These are phyloP conservation scores for Meandrusa payeni DNA, from an alignment of 2,888 invertebrate species.

Conservation along the genomic window DNA sequence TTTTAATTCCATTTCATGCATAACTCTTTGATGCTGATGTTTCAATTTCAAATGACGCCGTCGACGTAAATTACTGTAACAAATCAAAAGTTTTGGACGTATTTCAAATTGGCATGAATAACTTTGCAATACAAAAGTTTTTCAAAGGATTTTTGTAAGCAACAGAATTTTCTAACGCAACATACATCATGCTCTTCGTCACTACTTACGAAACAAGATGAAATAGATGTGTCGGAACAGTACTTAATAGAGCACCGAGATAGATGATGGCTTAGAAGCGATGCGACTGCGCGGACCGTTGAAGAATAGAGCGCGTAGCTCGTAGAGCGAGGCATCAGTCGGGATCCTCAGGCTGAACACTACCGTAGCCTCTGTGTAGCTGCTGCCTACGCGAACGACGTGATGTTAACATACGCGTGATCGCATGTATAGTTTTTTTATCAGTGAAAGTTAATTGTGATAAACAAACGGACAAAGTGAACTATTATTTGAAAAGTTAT, in stretches of 20 bases:
- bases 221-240: constrained; percentile 26
- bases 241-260: constrained; percentile 33
- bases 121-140: no score
- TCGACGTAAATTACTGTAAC: no score
- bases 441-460: constrained; percentile 66
- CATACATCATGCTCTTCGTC: constrained; percentile 12
- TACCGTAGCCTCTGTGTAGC: constrained; percentile 41
- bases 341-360: constrained; percentile 36
- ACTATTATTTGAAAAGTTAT: constrained; percentile 44
- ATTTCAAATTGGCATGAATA: no score
- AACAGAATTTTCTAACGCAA: no score
- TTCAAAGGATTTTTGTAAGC: no score
- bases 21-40: no score
- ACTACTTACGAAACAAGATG: constrained; percentile 20
- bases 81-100: no score
- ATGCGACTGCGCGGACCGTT: constrained; percentile 68
- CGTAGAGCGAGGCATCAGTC: constrained; percentile 47
- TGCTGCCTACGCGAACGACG: constrained; percentile 36
- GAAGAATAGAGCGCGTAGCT: constrained; percentile 47
- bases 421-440: constrained; percentile 58
- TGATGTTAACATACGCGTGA: constrained; percentile 61
- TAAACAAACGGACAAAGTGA: constrained; percentile 69
- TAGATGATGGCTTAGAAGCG: constrained; percentile 32
- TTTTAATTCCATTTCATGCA: no score
- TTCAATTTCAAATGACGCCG: no score